A percentile compares a stretch with the other conserved stretches of the same genome.
phyloP scores from a whole-genome alignment of 2,113 vertebrate genomes.

The Pteropus alecto region DNA sequence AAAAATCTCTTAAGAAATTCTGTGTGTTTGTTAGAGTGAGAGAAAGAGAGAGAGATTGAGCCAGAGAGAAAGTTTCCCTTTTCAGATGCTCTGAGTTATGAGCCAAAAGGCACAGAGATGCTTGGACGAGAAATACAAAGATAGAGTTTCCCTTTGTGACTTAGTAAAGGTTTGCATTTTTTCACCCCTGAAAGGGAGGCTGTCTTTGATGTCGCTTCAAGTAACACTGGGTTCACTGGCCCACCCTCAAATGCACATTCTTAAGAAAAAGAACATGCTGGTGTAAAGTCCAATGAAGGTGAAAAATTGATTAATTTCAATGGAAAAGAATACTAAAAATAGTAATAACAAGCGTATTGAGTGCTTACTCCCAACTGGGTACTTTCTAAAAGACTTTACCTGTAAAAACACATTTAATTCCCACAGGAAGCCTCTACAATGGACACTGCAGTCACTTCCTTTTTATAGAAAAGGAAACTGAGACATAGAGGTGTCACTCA shows the following conservation, averaged over 20 bases:
- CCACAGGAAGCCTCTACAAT: background rate
- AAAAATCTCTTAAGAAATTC: constrained; percentile 72
- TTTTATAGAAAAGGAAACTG: background rate
- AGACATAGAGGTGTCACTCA: background rate
- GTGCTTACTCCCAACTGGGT: background rate
- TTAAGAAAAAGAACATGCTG: constrained; percentile 4
- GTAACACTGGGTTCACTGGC: constrained; percentile 10
- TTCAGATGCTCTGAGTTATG: constrained; percentile 65
- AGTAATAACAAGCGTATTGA: background rate
- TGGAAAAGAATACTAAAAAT: background rate
- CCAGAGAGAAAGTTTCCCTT: background rate
- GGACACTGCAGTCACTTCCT: background rate
- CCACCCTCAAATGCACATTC: background rate
- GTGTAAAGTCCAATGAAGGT: background rate
- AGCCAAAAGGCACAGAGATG: constrained; percentile 35
- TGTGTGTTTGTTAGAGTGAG: constrained; percentile 39
- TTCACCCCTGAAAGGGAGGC: constrained; percentile 37
- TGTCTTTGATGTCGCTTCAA: constrained; percentile 28
- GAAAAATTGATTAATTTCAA: background rate
- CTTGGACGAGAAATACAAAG: constrained; percentile 59
- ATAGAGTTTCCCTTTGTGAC: background rate
- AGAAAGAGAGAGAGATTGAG: background rate
- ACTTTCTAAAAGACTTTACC: background rate
- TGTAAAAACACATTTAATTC: background rate
- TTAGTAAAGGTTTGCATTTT: constrained; percentile 45